Evolutionary conservation across 2,113 vertebrate genomes (phyloP).

Genomic region (Leptocoma aspasia): DNA sequence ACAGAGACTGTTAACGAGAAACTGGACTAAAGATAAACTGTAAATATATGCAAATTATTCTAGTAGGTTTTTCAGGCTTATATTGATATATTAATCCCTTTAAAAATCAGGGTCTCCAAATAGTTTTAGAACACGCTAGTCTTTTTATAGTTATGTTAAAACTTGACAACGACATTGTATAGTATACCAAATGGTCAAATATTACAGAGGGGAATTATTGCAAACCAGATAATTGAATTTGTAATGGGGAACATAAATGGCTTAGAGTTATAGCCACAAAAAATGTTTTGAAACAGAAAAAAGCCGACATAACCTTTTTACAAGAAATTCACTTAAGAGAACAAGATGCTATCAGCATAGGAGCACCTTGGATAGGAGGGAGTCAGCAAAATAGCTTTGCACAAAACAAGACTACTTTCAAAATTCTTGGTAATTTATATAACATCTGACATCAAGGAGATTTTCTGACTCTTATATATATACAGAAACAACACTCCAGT

Average conservation of each 20-base stretch:
- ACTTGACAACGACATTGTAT: neutral
- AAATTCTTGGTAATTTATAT: neutral
- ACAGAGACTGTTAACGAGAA: neutral
- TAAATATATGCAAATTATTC: neutral
- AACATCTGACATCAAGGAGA: neutral
- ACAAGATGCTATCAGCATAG: slow-evolving; percentile 44
- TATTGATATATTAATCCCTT: neutral
- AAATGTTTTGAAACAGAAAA: slow-evolving; percentile 27
- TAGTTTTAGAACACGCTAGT: neutral
- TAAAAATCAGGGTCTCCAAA: neutral
- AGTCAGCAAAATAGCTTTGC: slow-evolving; percentile 37
- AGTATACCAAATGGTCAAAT: neutral
- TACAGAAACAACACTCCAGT: neutral
- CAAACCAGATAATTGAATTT: slow-evolving; percentile 51
- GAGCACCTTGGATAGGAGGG: slow-evolving; percentile 1
- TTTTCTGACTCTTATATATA: neutral
- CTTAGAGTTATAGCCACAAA: slow-evolving; percentile 25
- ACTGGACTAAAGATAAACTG: neutral
- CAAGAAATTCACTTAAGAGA: slow-evolving; percentile 43
- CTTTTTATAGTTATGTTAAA: slow-evolving; percentile 1
- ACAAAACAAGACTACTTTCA: neutral
- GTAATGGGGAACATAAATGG: slow-evolving; percentile 23
- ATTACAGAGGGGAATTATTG: slow-evolving; percentile 13
- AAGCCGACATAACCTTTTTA: slow-evolving; percentile 30
- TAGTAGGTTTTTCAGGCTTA: neutral